Conservation (phyloP, 2,113 vertebrate genomes). For the Petrocephalus microphthalmus region DNA sequence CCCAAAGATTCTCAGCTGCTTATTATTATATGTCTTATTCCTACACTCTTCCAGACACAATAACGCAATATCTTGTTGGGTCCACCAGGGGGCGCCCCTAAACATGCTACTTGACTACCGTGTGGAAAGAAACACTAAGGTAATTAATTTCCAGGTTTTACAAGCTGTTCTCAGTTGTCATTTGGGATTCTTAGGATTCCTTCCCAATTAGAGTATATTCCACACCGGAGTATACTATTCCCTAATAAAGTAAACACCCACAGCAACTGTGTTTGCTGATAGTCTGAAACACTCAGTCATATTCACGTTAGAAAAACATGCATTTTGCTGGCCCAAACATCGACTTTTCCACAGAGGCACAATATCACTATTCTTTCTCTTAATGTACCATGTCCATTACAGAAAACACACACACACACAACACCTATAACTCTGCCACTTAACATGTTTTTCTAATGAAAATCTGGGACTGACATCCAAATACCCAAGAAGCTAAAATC, state of each 20-base stretch:
- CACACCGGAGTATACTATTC: not conserved
- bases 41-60: not conserved
- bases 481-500: not conserved
- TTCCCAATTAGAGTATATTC: not conserved
- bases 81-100: constrained; percentile 14
- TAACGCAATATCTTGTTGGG: not conserved
- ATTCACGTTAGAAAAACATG: not conserved
- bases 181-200: not conserved
- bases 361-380: not conserved
- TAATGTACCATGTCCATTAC: not conserved
- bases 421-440: not conserved
- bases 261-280: not conserved
- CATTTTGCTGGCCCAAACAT: not conserved
- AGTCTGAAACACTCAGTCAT: not conserved
- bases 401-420: not conserved
- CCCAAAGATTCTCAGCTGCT: not conserved
- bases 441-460: not conserved
- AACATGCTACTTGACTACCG: not conserved
- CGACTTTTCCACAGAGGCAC: not conserved
- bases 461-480: not conserved
- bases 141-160: constrained; percentile 2
- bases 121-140: not conserved
- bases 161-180: not conserved
- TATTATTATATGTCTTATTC: too few species aligned
- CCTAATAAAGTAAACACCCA: not conserved